Conservation (phyloP, 2,888 invertebrate genomes). For the Choreutis nemorana region DNA sequence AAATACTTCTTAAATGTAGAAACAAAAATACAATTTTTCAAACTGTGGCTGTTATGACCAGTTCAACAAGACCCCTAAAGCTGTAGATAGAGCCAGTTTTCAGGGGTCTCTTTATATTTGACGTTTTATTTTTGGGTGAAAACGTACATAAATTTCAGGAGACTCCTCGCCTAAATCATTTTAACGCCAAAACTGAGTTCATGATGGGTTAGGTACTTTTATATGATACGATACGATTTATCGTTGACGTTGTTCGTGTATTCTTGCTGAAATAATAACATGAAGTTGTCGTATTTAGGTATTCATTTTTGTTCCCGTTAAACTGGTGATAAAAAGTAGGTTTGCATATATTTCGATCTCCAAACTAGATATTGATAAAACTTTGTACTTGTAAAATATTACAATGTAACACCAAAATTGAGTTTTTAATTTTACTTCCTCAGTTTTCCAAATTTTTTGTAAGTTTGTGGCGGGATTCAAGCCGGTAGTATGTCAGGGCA, state of each 20-base stretch:
- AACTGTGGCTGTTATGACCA: slow-evolving; percentile 25
- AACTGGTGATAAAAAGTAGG: no score
- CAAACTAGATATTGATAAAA: no score
- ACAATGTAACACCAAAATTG: no score
- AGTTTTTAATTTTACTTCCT: no score
- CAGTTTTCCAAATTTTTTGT: no score
- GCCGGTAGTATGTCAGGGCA: no score
- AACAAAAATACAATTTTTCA: slow-evolving; percentile 26
- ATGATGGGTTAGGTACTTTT: slow-evolving; percentile 22
- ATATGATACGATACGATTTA: slow-evolving; percentile 17
- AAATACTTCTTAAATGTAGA: slow-evolving; percentile 25
- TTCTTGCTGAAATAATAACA: no score
- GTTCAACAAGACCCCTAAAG: slow-evolving; percentile 13
- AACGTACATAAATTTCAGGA: slow-evolving; percentile 40
- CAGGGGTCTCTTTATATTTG: slow-evolving; percentile 17
- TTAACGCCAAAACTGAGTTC: slow-evolving; percentile 49
- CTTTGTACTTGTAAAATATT: no score
- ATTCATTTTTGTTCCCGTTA: no score
- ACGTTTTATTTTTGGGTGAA: slow-evolving; percentile 31
- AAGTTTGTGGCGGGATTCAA: no score
- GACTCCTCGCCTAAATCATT: slow-evolving; percentile 45
- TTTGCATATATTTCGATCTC: no score
- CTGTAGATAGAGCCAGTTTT: neutral
- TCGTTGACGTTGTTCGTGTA: neutral
- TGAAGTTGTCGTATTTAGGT: no score